A percentile compares a stretch with the other conserved stretches of the same genome.
Conservation (phyloP, 2,888 invertebrate species). For the Agriopis marginaria region DNA sequence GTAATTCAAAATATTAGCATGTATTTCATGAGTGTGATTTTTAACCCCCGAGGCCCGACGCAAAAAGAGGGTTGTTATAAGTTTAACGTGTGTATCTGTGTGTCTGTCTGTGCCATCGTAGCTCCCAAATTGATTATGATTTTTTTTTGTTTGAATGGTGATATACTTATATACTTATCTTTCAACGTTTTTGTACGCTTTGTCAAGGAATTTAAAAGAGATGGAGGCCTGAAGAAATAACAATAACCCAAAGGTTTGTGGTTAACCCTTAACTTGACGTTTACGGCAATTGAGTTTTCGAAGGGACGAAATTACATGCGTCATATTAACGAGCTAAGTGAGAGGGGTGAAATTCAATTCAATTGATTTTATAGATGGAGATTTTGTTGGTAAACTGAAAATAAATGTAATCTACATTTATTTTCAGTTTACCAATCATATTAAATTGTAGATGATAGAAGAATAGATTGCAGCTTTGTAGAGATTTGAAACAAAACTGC, state of each 20-base stretch:
- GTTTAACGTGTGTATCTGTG: no score
- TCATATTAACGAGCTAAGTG: slow-evolving; percentile 18
- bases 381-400: background rate
- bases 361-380: slow-evolving; percentile 10
- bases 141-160: no score
- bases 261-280: slow-evolving; percentile 29
- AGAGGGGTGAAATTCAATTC: slow-evolving; percentile 22
- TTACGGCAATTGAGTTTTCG: slow-evolving; percentile 36
- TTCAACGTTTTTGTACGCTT: no score
- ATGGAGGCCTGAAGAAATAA: background rate
- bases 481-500: background rate
- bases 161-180: no score
- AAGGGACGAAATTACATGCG: slow-evolving; percentile 30
- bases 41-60: no score
- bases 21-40: no score
- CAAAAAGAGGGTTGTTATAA: no score
- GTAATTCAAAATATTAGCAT: no score
- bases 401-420: background rate
- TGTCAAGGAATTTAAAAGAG: background rate
- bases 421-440: no score
- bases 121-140: no score
- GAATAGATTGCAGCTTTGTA: background rate
- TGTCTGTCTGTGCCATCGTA: no score
- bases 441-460: background rate
- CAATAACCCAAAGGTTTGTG: background rate